phyloP scores from a whole-genome alignment of 2,113 vertebrate species.

The Leptosomus discolor region DNA sequence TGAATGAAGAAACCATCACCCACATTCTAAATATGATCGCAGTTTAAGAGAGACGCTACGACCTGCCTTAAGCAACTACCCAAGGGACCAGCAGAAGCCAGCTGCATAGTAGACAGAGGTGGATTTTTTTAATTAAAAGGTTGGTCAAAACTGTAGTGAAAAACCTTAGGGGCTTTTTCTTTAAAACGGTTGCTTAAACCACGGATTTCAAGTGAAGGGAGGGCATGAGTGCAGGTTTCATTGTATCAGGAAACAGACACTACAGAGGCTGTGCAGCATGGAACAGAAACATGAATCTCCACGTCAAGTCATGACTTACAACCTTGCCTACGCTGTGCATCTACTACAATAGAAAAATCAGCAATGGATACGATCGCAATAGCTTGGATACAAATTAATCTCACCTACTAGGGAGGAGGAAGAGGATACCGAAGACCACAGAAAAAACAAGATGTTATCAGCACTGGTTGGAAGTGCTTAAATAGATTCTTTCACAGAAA shows the following conservation, averaged over 20 bases:
- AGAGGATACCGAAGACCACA: neutral
- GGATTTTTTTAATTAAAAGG: constrained; percentile 52
- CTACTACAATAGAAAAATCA: constrained; percentile 40
- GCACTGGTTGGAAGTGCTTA: constrained; percentile 16
- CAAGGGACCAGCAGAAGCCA: constrained; percentile 17
- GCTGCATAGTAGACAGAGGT: neutral
- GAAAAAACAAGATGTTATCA: neutral
- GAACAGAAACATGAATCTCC: constrained; percentile 39
- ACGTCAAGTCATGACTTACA: constrained; percentile 29
- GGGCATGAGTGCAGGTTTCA: neutral
- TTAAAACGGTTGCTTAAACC: constrained; percentile 34
- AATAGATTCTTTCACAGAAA: neutral
- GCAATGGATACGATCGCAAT: neutral
- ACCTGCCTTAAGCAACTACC: neutral
- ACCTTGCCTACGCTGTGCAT: neutral
- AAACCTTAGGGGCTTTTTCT: constrained; percentile 10
- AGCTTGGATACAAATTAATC: constrained; percentile 41
- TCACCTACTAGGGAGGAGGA: neutral
- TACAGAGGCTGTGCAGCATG: neutral
- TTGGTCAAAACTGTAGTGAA: constrained; percentile 18
- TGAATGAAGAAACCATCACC: constrained; percentile 26
- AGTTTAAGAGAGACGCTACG: neutral
- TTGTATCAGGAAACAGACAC: neutral
- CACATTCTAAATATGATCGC: neutral
- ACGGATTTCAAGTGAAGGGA: neutral